These are phyloP conservation scores for Sinocyclocheilus rhinocerous DNA, from an alignment of 2,113 vertebrate species.

Conservation along the genomic window DNA sequence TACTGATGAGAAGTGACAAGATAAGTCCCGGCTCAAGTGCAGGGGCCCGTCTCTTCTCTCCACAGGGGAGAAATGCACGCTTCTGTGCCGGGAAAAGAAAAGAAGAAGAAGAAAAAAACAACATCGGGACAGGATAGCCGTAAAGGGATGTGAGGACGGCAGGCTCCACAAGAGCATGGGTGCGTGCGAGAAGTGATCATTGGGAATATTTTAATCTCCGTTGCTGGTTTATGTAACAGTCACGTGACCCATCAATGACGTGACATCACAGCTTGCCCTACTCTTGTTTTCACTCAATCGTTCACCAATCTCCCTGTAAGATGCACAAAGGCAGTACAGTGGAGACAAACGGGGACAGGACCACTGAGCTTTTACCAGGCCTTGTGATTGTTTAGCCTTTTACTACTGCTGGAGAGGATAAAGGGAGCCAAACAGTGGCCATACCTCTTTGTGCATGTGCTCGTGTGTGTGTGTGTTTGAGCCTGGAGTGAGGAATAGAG, in stretches of 20 bases:
- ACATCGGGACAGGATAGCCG: neutral
- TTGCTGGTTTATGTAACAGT: slow-evolving; percentile 87
- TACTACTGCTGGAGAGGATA: slow-evolving; percentile 2
- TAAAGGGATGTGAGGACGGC: slow-evolving; percentile 4
- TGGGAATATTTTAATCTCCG: slow-evolving; percentile 82
- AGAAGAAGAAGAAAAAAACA: neutral
- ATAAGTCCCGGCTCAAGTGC: slow-evolving; percentile 65
- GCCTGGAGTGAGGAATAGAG: slow-evolving; percentile 51
- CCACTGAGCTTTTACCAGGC: neutral
- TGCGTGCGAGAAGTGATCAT: slow-evolving; percentile 66
- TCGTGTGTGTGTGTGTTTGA: slow-evolving; percentile 26
- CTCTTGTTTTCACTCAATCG: slow-evolving; percentile 71
- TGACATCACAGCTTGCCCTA: slow-evolving; percentile 72
- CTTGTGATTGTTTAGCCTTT: neutral
- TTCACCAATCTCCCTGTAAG: slow-evolving; percentile 66
- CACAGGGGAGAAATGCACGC: slow-evolving; percentile 23
- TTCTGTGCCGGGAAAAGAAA: slow-evolving; percentile 13
- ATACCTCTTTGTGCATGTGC: neutral
- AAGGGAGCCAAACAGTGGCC: neutral
- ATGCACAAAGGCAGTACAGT: slow-evolving; percentile 66
- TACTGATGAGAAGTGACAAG: slow-evolving; percentile 73
- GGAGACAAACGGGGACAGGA: too few species aligned
- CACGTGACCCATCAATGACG: slow-evolving; percentile 73
- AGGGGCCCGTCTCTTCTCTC: slow-evolving; percentile 47
- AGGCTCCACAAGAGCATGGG: slow-evolving; percentile 30